Percentiles rank a stretch among this genome's conserved stretches.
These are phyloP conservation scores for Tiphia femorata DNA, from an alignment of 2,888 invertebrate species.

Conservation along the genomic window DNA sequence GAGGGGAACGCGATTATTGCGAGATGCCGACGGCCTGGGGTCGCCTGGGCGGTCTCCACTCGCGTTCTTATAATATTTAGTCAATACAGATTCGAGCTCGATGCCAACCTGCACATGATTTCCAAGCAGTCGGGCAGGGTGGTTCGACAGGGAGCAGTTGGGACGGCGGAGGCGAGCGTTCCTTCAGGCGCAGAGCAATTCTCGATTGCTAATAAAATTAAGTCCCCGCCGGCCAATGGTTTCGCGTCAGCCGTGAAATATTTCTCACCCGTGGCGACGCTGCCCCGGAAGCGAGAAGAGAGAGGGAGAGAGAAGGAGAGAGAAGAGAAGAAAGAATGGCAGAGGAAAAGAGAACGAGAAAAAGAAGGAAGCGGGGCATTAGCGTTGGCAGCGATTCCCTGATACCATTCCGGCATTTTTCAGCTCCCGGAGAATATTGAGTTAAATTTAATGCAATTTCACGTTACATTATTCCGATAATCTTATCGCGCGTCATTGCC, in stretches of 20 bases:
- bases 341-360: no score
- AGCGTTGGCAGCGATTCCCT: slow-evolving; percentile 28
- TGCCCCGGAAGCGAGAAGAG: slow-evolving; percentile 1
- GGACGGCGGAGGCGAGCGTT: slow-evolving; percentile 15
- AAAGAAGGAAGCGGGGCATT: slow-evolving; percentile 21
- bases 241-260: slow-evolving; percentile 41
- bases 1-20: no score
- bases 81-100: slow-evolving; percentile 32
- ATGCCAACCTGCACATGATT: slow-evolving; percentile 10
- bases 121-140: no score
- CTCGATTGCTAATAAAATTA: slow-evolving; percentile 41
- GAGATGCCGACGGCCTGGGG: no score
- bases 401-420: slow-evolving; percentile 41
- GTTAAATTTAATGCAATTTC: slow-evolving; percentile 46
- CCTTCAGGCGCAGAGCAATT: slow-evolving; percentile 31
- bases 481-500: slow-evolving; percentile 47
- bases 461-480: slow-evolving; percentile 48
- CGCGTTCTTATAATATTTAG: slow-evolving; percentile 17
- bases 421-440: slow-evolving; percentile 38
- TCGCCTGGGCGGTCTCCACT: no score
- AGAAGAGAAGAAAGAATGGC: background rate
- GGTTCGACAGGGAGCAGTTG: no score
- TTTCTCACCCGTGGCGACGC: slow-evolving; percentile 18
- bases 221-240: slow-evolving; percentile 33
- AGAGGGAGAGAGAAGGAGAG: background rate